A percentile compares a stretch with the other conserved stretches of the same genome.
Conservation (phyloP, 2,113 vertebrate genomes). For the Strix uralensis region DNA sequence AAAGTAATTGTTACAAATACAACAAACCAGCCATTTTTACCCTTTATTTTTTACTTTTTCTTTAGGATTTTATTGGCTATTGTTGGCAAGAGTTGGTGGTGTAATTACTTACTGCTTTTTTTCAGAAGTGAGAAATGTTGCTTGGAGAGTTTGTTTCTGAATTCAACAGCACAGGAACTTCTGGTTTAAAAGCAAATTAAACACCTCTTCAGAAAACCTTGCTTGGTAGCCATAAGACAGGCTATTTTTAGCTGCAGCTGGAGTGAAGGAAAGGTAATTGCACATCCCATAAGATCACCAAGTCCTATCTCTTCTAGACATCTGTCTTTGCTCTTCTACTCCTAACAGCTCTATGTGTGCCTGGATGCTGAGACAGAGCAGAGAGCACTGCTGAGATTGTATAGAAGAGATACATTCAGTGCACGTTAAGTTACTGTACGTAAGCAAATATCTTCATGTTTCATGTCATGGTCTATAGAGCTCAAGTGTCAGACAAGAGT, state of each 20-base stretch:
- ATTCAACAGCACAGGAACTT: neutral
- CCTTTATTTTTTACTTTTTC: neutral
- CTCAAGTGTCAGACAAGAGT: neutral
- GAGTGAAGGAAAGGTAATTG: neutral
- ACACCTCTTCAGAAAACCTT: neutral
- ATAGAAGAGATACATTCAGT: neutral
- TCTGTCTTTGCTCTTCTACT: neutral
- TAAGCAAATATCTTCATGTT: neutral
- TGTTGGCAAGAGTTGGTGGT: neutral
- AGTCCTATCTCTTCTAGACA: neutral
- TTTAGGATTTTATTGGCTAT: neutral
- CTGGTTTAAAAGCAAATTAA: neutral
- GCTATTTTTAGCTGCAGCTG: neutral
- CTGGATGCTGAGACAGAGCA: neutral
- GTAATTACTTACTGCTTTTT: neutral
- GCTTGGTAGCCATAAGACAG: neutral
- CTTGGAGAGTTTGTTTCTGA: neutral
- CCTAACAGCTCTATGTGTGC: accelerated
- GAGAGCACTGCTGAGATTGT: accelerated
- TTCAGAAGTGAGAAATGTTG: neutral
- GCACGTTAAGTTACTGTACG: accelerated
- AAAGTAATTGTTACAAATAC: neutral
- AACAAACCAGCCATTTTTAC: neutral
- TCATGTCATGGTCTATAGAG: neutral
- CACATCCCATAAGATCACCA: neutral